Percentiles rank a stretch among this genome's conserved stretches.
phyloP scores from a whole-genome alignment of 2,797 vertebrate genomes.

The Premnoplex brunnescens region DNA sequence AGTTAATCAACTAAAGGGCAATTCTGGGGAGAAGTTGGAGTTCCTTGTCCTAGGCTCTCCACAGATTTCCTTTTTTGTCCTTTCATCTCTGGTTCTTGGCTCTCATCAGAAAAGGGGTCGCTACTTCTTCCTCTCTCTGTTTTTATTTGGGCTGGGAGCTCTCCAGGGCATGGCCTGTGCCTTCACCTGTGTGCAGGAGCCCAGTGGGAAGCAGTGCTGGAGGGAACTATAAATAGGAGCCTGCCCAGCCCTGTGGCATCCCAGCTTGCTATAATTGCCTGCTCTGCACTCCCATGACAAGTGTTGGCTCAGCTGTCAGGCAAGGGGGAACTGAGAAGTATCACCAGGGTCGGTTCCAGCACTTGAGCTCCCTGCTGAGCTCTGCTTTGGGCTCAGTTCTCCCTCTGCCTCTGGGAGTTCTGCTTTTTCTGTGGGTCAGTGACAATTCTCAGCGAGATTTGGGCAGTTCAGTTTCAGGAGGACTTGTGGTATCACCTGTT shows the following conservation, averaged over 20 bases:
- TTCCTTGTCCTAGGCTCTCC: neutral
- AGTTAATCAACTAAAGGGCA: neutral
- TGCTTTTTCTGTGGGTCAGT: neutral
- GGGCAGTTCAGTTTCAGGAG: neutral
- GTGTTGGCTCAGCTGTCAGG: constrained; percentile 4
- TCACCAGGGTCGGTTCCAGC: neutral
- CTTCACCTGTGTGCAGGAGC: constrained; percentile 1
- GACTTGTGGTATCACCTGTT: neutral
- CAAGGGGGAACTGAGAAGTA: neutral
- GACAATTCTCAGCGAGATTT: fast-evolving
- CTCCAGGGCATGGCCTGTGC: neutral
- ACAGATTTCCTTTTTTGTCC: neutral
- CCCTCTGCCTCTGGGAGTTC: neutral
- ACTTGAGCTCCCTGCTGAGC: neutral
- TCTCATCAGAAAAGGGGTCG: neutral
- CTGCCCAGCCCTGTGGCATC: constrained; percentile 9
- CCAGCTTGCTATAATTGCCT: neutral
- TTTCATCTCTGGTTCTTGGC: neutral
- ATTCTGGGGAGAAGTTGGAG: neutral
- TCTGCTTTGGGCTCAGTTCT: neutral
- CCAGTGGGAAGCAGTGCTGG: neutral
- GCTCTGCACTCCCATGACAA: neutral
- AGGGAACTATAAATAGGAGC: constrained; percentile 30
- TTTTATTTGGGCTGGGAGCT: neutral
- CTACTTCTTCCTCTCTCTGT: neutral